A percentile compares a stretch with the other conserved stretches of the same genome.
Evolutionary conservation across 2,888 invertebrate genomes (phyloP).

Genomic region (Lissocephala sabroskyi): DNA sequence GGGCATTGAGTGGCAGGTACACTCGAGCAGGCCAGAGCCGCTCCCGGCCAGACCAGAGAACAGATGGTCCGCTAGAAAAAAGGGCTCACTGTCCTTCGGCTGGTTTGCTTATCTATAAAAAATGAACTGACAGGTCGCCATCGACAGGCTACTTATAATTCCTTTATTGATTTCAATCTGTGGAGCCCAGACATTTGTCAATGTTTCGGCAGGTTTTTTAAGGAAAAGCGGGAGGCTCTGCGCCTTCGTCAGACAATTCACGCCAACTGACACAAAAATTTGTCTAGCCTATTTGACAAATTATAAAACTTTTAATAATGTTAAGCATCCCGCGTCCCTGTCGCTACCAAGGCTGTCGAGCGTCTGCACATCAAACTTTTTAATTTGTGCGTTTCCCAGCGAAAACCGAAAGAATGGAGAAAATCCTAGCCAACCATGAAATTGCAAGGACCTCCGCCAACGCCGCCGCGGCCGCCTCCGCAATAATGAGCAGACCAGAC

Average conservation of each 20-base stretch:
- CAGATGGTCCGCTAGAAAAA: too few relatives aligned
- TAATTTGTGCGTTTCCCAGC: constrained; percentile 41
- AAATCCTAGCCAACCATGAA: constrained; percentile 56
- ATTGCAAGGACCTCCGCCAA: constrained; percentile 27
- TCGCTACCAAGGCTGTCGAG: constrained; percentile 17
- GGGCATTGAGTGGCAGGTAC: constrained; percentile 40
- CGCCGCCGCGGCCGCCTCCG: constrained; percentile 4
- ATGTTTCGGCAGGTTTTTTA: too few relatives aligned
- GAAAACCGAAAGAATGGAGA: constrained; percentile 14
- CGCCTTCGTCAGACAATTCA: constrained; percentile 40
- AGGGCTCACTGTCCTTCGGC: too few relatives aligned
- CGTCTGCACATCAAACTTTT: constrained; percentile 39
- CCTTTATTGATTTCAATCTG: constrained; percentile 24
- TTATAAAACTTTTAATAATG: constrained; percentile 61
- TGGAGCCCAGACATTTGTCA: constrained; percentile 23
- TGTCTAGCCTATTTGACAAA: constrained; percentile 47
- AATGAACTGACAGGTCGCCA: constrained; percentile 35
- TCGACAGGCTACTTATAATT: constrained; percentile 34
- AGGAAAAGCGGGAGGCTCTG: too few relatives aligned
- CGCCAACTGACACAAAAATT: not conserved
- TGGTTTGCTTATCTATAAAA: constrained; percentile 45
- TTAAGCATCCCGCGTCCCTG: too few relatives aligned
- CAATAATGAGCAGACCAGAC: too few relatives aligned
- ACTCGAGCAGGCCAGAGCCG: not conserved
- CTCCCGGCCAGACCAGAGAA: constrained; percentile 21